Conservation (phyloP, 2,888 invertebrate genomes). For the Exocentrus adspersus region DNA sequence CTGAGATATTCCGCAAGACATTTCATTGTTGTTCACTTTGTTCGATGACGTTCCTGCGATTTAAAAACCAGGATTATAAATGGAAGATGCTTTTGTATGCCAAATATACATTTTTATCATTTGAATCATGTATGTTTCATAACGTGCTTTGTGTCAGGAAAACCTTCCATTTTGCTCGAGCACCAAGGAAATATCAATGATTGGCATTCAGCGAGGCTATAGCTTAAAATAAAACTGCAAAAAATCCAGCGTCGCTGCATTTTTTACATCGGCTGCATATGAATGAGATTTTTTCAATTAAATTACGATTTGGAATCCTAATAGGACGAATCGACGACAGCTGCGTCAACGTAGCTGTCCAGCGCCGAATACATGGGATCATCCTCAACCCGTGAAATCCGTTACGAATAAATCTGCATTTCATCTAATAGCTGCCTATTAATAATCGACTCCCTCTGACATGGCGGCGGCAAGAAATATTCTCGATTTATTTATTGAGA, state of each 20-base stretch:
- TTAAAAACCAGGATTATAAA: conserved; percentile 62
- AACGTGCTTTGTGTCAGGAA: conserved; percentile 52
- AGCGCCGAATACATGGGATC: conserved; percentile 32
- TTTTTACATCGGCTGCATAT: conserved; percentile 64
- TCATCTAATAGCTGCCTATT: conserved; percentile 46
- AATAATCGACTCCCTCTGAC: conserved; percentile 43
- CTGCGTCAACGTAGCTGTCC: conserved; percentile 46
- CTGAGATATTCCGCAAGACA: conserved; percentile 63
- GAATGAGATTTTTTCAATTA: conserved; percentile 66
- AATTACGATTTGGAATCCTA: conserved; percentile 61
- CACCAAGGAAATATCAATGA: conserved; percentile 51
- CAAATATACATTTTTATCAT: conserved; percentile 61
- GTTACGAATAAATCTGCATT: conserved; percentile 52
- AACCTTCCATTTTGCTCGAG: conserved; percentile 28
- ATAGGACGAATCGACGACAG: conserved; percentile 55
- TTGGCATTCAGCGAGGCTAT: conserved; percentile 60
- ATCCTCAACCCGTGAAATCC: conserved; percentile 36
- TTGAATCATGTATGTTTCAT: conserved; percentile 61
- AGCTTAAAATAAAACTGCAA: conserved; percentile 59
- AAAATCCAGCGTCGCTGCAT: conserved; percentile 59
- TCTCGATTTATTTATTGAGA: not conserved
- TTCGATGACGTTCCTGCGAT: conserved; percentile 60
- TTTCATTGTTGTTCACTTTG: conserved; percentile 64
- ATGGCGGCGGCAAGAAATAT: conserved; percentile 6
- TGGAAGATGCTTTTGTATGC: conserved; percentile 59